Evolutionary conservation across 2,888 invertebrate genomes (phyloP).

Genomic region (Xylota segnis): DNA sequence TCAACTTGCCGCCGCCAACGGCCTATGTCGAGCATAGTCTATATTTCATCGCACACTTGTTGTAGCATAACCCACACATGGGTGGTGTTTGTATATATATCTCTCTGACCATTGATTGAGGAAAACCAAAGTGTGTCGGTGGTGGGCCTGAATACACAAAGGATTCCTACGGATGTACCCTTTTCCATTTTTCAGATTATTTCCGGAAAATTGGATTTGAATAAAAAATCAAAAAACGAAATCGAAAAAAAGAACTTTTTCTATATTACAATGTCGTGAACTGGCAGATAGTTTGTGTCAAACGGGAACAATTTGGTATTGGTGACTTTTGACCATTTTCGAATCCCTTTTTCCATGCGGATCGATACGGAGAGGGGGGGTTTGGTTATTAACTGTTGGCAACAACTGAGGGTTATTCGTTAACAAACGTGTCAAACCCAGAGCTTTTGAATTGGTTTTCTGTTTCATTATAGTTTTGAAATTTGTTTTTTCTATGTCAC

Average conservation of each 20-base stretch:
- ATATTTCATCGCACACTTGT: conserved; percentile 64
- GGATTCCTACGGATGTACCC: conserved; percentile 46
- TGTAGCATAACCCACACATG: conserved; percentile 38
- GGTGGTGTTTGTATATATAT: conserved; percentile 17
- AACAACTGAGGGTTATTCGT: neutral
- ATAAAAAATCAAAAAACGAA: conserved; percentile 37
- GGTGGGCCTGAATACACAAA: conserved; percentile 57
- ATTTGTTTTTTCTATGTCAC: neutral
- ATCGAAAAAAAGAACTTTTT: conserved; percentile 23
- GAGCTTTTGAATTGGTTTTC: neutral
- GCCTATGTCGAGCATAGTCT: conserved; percentile 28
- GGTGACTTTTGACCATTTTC: conserved; percentile 42
- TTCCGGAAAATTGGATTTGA: conserved; percentile 72
- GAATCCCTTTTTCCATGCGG: conserved; percentile 1
- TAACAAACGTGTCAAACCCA: conserved; percentile 5
- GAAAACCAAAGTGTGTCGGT: conserved; percentile 50
- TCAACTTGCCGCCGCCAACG: too few species aligned
- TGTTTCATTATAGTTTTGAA: neutral
- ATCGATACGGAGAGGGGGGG: neutral
- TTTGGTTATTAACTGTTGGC: conserved; percentile 23
- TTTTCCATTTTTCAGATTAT: conserved; percentile 64
- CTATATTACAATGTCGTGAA: conserved; percentile 41
- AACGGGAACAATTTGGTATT: conserved; percentile 37
- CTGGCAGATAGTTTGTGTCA: conserved; percentile 39
- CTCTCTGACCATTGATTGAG: conserved; percentile 58